Percentiles rank a stretch among this genome's conserved stretches.
phyloP scores from a whole-genome alignment of 2,113 vertebrate species.

The Nanorana parkeri region DNA sequence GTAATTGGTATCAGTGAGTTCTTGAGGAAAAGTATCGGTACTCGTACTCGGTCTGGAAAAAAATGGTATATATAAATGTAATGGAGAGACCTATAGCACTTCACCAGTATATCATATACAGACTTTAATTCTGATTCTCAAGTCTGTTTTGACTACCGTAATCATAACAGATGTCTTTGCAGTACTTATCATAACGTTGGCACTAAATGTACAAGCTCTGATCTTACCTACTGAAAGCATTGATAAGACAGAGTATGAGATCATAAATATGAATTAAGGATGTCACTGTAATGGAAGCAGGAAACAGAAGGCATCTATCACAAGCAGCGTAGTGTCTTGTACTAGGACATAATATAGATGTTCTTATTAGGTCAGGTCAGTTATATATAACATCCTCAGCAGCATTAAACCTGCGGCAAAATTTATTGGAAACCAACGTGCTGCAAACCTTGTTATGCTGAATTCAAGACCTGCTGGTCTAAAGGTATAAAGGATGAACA shows the following conservation, averaged over 20 bases:
- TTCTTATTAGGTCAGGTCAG: slow-evolving; percentile 53
- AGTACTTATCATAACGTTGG: slow-evolving; percentile 12
- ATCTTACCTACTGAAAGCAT: slow-evolving; percentile 1
- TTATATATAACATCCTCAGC: slow-evolving; percentile 46
- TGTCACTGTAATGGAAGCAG: slow-evolving; percentile 12
- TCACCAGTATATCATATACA: too few species aligned
- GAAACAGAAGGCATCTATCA: slow-evolving; percentile 30
- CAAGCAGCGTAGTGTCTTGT: slow-evolving; percentile 20
- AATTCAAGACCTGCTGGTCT: slow-evolving; percentile 56
- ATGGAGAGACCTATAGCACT: too few species aligned
- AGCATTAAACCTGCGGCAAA: slow-evolving; percentile 47
- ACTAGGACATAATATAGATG: slow-evolving; percentile 49
- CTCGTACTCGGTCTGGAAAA: too few species aligned
- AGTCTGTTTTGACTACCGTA: not conserved
- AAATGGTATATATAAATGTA: too few species aligned
- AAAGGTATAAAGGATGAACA: slow-evolving; percentile 55
- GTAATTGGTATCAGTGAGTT: too few species aligned
- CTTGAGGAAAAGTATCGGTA: too few species aligned
- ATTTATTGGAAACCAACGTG: slow-evolving; percentile 41
- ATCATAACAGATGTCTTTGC: not conserved
- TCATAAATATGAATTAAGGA: slow-evolving; percentile 45
- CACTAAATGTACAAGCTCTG: slow-evolving; percentile 13
- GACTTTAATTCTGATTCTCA: not conserved
- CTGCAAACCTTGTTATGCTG: slow-evolving; percentile 55
- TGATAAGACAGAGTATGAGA: slow-evolving; percentile 22